Evolutionary conservation across 2,888 invertebrate genomes (phyloP), one percentile per base, ranked within the genome.

Genomic region (Drosophila meridiana): DNA sequence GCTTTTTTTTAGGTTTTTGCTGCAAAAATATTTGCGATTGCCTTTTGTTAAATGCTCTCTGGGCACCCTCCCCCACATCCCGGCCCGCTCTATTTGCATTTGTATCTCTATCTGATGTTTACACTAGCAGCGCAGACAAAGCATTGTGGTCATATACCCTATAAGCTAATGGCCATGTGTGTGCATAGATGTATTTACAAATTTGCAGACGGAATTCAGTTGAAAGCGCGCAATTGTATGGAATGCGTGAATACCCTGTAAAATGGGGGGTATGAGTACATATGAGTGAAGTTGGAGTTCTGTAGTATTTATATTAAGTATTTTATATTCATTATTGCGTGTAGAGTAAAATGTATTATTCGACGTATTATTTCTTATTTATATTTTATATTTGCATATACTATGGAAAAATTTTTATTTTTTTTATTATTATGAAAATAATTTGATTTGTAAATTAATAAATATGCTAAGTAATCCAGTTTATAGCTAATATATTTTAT

Each of bases 1-100:
- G 5, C 66, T 69, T 63, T 57, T 65, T 79, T 76, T 75, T 74
- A 61, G 66, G 48, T 65, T 56, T 56, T 56, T 28, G 56, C 71
- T 78, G 80, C 76, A 73, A 81, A 52, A 81, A 81, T 81, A 82
- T 82, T 82, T 81, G 76, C 82, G 71, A 73, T 87, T 85, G 87
- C 73, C 82, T 79, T 89, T 89, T 88, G 89, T 84, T 89, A 81
- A 78, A 78, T 80, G 71, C 65, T 78, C 28, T 20, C 20, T 0
- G 26, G 9, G 34, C 9, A 14, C n/a, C 8, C 36, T 43, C n/a
- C 28, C 47, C 36, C 2, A 0, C n/a, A 0, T 6, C 20, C 28
- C 28, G 20, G 1, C 20, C 3, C 13, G 13, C 50, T 30, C 38
- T 56, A 20, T 45, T 58, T 65, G 34, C 60, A 32, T 53, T 63